A percentile compares a stretch with the other conserved stretches of the same genome.
Evolutionary conservation across 2,888 invertebrate species (phyloP).

Genomic region (Acleris cristana): DNA sequence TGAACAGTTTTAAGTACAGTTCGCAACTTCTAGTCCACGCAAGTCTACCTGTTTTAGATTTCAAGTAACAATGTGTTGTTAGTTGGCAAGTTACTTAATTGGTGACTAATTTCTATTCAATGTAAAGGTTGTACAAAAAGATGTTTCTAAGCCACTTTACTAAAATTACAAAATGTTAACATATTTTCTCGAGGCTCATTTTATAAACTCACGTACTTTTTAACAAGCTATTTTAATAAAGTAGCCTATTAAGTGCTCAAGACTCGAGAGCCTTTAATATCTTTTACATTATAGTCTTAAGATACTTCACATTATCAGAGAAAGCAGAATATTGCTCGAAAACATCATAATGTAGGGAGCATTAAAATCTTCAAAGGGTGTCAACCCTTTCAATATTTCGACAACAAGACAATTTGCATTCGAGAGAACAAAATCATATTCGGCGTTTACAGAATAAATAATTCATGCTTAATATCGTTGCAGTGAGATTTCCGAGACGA

Average conservation of each 20-base stretch:
- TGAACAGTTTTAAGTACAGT: constrained; percentile 67
- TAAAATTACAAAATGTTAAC: background rate
- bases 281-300: constrained; percentile 12
- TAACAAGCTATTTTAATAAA: constrained; percentile 13
- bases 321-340: constrained; percentile 9
- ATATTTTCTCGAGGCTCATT: too few relatives aligned
- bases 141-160: too few relatives aligned
- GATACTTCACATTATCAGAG: constrained; percentile 20
- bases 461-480: constrained; percentile 49
- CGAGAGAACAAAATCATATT: constrained; percentile 43
- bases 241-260: constrained; percentile 17
- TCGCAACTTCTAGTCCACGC: constrained; percentile 51
- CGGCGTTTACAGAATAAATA: constrained; percentile 54
- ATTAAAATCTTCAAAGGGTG: constrained; percentile 25
- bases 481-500: constrained; percentile 29
- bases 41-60: constrained; percentile 53
- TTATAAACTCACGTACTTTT: background rate
- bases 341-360: constrained; percentile 19
- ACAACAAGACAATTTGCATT: constrained; percentile 35
- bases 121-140: too few relatives aligned
- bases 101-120: background rate
- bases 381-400: constrained; percentile 34
- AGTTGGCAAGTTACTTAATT: constrained; percentile 40
- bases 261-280: constrained; percentile 10
- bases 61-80: constrained; percentile 48